Conservation (phyloP, 2,113 vertebrate species). For the Saccopteryx leptura region DNA sequence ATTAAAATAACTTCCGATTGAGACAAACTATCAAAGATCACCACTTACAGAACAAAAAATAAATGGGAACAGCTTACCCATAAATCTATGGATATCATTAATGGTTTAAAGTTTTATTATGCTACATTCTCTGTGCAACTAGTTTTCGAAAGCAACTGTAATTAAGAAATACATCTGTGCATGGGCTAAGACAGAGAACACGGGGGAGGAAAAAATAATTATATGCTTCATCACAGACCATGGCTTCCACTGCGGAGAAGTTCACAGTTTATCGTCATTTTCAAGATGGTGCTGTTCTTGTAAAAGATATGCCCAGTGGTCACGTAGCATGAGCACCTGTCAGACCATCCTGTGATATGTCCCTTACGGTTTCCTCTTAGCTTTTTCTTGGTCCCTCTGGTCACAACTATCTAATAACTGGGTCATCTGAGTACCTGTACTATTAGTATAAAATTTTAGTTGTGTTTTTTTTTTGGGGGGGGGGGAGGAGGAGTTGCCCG, state of each 20-base stretch:
- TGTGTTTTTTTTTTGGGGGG: neutral
- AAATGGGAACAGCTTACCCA: neutral
- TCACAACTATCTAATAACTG: neutral
- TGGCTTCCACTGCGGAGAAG: neutral
- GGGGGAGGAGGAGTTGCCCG: neutral
- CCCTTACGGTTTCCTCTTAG: neutral
- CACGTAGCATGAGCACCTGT: neutral
- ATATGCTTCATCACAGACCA: neutral
- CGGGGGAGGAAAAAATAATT: neutral
- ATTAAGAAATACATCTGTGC: neutral
- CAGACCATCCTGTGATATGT: fast-evolving
- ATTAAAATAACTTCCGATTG: slow-evolving; percentile 47
- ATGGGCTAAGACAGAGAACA: neutral
- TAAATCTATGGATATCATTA: neutral
- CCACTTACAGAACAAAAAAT: neutral
- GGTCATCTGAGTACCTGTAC: neutral
- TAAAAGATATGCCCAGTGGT: neutral
- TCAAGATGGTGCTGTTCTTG: neutral
- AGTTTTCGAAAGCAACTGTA: slow-evolving; percentile 13
- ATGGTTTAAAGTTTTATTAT: neutral
- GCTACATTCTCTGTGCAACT: neutral
- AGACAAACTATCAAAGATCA: slow-evolving; percentile 54
- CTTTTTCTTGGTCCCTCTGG: neutral
- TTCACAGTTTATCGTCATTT: neutral
- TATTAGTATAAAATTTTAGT: neutral